Evolutionary conservation across 2,888 invertebrate species (phyloP), one percentile per base, ranked within the genome.

Genomic region (Folsomia manolachei): DNA sequence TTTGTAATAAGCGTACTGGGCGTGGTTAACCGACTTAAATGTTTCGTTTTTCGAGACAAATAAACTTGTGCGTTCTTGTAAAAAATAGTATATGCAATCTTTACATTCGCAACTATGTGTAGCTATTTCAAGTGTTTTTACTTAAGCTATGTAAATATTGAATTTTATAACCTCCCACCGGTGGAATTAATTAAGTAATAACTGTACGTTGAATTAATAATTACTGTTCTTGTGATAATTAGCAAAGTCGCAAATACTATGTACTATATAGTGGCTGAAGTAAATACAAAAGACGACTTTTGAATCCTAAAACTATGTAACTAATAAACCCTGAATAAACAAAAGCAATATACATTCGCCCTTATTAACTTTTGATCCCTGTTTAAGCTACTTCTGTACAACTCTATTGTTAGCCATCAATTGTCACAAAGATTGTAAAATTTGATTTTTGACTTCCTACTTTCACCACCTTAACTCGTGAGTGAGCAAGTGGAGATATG

Each of bases 331-430:
- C 56, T 56, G 11, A 56, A 56, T 21, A 56, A 56, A 56, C 56
- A 56, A 56, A 51, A 56, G 56, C 63, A 63, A 63, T 63, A 63
- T 63, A 60, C 19, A 63, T 23, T 25, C 25, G 63, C 18, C 26
- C 26, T 25, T 25, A 63, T n/a, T n/a, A n/a, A n/a, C n/a, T n/a
- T n/a, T n/a, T n/a, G n/a, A n/a, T n/a, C n/a, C n/a, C n/a, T n/a
- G n/a, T n/a, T n/a, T n/a, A n/a, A n/a, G n/a, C n/a, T n/a, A n/a
- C n/a, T n/a, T n/a, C n/a, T n/a, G n/a, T n/a, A n/a, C n/a, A n/a
- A n/a, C n/a, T n/a, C n/a, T n/a, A n/a, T n/a, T n/a, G n/a, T n/a
- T n/a, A n/a, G n/a, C n/a, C n/a, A n/a, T n/a, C n/a, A n/a, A n/a
- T n/a, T n/a, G n/a, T n/a, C n/a, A n/a, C n/a, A n/a, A n/a, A n/a